A percentile compares a stretch with the other conserved stretches of the same genome.
Evolutionary conservation across 2,113 vertebrate genomes (phyloP).

Genomic region (Psittacula cyanocephala): DNA sequence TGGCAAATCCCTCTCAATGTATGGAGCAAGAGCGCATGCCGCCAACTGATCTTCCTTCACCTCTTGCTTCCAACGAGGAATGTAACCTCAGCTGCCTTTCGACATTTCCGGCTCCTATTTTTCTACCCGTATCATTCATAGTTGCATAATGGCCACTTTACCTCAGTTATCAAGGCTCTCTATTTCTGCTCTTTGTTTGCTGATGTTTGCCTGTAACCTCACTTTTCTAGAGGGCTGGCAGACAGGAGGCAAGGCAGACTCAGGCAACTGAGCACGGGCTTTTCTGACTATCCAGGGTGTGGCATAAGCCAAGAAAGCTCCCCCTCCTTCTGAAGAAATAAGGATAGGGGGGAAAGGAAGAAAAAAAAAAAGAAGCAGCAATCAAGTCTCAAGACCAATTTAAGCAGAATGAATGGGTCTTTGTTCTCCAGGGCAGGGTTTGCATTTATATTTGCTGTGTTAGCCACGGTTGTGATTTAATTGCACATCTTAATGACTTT

Average conservation of each 20-base stretch:
- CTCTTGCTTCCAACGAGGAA: slow-evolving; percentile 39
- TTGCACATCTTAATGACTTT: slow-evolving; percentile 62
- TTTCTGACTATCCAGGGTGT: slow-evolving; percentile 41
- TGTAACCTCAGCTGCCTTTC: slow-evolving; percentile 27
- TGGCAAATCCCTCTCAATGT: slow-evolving; percentile 50
- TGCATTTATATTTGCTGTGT: slow-evolving; percentile 63
- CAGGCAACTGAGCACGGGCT: not conserved
- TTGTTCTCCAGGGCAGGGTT: slow-evolving; percentile 49
- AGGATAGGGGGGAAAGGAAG: rapidly evolving
- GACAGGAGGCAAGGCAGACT: not conserved
- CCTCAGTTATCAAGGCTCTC: not conserved
- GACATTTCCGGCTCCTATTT: not conserved
- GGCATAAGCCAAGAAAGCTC: slow-evolving; percentile 38
- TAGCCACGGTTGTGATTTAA: slow-evolving; percentile 53
- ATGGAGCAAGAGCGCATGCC: not conserved
- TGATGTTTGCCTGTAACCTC: slow-evolving; percentile 20
- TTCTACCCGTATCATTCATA: not conserved
- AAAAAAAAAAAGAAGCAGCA: not conserved
- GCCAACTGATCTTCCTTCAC: slow-evolving; percentile 36
- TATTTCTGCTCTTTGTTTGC: not conserved
- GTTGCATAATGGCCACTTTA: not conserved
- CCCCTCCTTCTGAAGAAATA: slow-evolving; percentile 26
- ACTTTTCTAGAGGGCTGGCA: slow-evolving; percentile 3
- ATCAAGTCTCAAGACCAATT: slow-evolving; percentile 39
- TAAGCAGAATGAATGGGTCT: slow-evolving; percentile 41